These are phyloP conservation scores for Aspidiotus destructor DNA, from an alignment of 2,888 invertebrate species.

Conservation along the genomic window DNA sequence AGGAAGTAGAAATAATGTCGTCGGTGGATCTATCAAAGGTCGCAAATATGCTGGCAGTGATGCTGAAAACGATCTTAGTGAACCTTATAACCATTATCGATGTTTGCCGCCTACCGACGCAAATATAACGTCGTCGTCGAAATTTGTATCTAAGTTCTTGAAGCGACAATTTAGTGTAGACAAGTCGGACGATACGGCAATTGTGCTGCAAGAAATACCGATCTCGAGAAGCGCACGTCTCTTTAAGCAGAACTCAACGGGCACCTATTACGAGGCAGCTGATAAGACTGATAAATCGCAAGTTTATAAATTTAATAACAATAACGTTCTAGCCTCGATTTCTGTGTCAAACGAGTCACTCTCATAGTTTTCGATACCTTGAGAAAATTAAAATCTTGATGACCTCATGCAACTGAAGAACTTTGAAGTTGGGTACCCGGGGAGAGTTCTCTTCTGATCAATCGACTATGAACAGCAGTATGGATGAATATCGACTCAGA, in stretches of 20 bases:
- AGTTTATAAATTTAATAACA: slow-evolving; percentile 42
- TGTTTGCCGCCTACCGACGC: slow-evolving; percentile 50
- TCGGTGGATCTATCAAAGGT: slow-evolving; percentile 4
- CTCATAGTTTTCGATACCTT: neutral
- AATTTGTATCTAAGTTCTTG: slow-evolving; percentile 42
- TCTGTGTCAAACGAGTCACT: slow-evolving; percentile 28
- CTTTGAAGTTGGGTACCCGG: no score
- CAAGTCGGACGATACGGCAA: slow-evolving; percentile 49
- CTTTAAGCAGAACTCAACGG: slow-evolving; percentile 59
- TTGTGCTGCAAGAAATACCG: slow-evolving; percentile 22
- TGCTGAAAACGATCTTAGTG: slow-evolving; percentile 46
- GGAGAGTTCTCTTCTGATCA: no score
- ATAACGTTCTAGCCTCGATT: slow-evolving; percentile 19
- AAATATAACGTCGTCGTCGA: slow-evolving; percentile 22
- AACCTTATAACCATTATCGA: slow-evolving; percentile 65
- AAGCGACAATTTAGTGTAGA: slow-evolving; percentile 61
- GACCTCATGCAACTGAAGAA: no score
- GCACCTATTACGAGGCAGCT: slow-evolving; percentile 53
- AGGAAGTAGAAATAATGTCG: slow-evolving; percentile 7
- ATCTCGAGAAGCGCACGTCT: slow-evolving; percentile 38
- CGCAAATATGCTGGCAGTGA: slow-evolving; percentile 12
- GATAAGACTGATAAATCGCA: slow-evolving; percentile 56
- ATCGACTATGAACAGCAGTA: no score
- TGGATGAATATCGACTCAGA: no score
- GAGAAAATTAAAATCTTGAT: no score